Evolutionary conservation across 2,113 vertebrate genomes (phyloP).

Genomic region (Empidonax alnorum): DNA sequence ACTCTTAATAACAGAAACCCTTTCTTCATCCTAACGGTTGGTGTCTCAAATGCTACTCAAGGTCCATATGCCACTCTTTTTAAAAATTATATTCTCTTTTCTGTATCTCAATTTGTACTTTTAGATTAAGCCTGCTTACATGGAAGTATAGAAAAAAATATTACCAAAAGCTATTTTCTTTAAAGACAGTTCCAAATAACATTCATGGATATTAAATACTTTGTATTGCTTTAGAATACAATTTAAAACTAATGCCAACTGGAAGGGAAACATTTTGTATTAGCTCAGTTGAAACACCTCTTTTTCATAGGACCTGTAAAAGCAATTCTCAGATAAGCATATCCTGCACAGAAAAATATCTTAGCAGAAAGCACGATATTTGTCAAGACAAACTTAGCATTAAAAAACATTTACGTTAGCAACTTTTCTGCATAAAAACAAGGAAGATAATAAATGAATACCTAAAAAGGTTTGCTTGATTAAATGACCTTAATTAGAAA

Average conservation of each 20-base stretch:
- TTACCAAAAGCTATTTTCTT: background rate
- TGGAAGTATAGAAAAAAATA: background rate
- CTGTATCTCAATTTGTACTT: background rate
- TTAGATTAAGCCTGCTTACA: background rate
- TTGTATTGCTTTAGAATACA: background rate
- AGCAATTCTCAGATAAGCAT: conserved; percentile 47
- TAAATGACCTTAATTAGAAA: conserved; percentile 1
- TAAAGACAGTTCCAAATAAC: background rate
- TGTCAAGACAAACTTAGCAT: conserved; percentile 15
- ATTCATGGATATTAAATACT: background rate
- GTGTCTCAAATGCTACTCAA: background rate
- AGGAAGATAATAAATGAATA: conserved; percentile 17
- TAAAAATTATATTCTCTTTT: background rate
- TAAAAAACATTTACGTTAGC: conserved; percentile 23
- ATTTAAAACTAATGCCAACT: background rate
- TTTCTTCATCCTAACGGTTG: background rate
- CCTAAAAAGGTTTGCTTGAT: conserved; percentile 21
- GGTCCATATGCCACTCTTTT: background rate
- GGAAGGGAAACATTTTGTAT: conserved; percentile 19
- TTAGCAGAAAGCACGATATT: background rate
- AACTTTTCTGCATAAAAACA: conserved; percentile 8
- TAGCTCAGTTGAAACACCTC: background rate
- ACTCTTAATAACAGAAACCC: background rate
- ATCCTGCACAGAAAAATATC: conserved; percentile 17
- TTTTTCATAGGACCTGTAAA: conserved; percentile 25